Base-by-base conservation (phyloP, 53 echinoderm and acorn worm species). In the Holothuria scabra region DNA sequence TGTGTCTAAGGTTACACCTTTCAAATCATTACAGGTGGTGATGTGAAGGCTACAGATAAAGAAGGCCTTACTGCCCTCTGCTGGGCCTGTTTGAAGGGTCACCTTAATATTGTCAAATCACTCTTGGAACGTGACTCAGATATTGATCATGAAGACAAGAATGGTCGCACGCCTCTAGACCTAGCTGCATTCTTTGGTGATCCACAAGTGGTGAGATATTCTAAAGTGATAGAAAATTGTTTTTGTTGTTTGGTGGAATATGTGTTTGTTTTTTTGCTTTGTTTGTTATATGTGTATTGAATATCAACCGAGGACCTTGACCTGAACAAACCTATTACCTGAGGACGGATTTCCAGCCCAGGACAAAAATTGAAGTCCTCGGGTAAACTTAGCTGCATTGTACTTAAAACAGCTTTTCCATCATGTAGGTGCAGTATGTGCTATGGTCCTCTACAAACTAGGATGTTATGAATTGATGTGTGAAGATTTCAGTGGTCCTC, bases 121-220 rank as follows among this genome's bases (percentile, higher is more conserved):
- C 81, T 97, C 25, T 74, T 97, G 29, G 97, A 97, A 70, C 85
- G 94, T 65, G 94, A 91, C 2, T 93, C 97, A 4, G 82, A 79
- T 52, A 93, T 97, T 26, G 93, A 97, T 60, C 93, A 97, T 57
- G 90, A 85, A 19, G 97, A 97, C 78, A 92, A 94, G 85, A 97
- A 94, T 59, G 97, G 97, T 29, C 57, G 97, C 28, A 97, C 97
- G 1, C 94, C 97, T 9, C 85, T 97, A 13, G 97, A 97, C 81
- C 83, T 97, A 38, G 97, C 97, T 18, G 97, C 97, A 25, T 97
- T 97, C 93, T 97, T 82, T 76, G 97, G 97, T 56, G 97, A 97
- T 89, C 92, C 97, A 25, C 97, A 97, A 90, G 93, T 97, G 86
- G 97, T 97, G 71, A 92, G 96, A 68, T 26, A 7, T 29, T 44